These are phyloP conservation scores for Synergus umbraculus DNA, from an alignment of 2,888 invertebrate genomes.

Conservation along the genomic window DNA sequence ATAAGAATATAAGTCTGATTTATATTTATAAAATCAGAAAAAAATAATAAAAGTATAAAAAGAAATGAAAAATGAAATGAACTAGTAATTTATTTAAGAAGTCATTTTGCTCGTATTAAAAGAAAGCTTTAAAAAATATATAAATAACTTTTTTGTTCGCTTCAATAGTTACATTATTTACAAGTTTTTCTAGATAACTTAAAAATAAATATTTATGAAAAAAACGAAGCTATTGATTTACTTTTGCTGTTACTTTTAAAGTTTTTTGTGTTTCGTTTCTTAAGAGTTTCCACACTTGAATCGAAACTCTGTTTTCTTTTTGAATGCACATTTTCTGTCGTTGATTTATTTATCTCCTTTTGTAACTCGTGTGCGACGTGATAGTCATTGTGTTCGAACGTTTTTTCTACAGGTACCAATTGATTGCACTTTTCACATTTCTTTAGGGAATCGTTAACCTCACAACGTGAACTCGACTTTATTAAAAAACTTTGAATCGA, in stretches of 20 bases:
- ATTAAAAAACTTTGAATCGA: conserved; percentile 77
- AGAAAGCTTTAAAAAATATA: neutral
- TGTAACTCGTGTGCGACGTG: conserved; percentile 90
- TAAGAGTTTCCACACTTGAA: conserved; percentile 29
- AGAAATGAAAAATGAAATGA: neutral
- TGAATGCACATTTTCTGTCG: conserved; percentile 28
- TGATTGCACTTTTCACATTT: conserved; percentile 85
- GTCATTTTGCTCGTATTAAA: neutral
- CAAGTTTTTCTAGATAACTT: conserved; percentile 44
- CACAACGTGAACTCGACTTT: conserved; percentile 69
- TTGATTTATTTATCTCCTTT: conserved; percentile 80
- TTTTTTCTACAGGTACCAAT: conserved; percentile 81
- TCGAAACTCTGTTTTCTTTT: conserved; percentile 52
- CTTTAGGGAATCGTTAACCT: conserved; percentile 74
- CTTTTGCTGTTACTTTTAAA: conserved; percentile 31
- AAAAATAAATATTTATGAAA: conserved; percentile 43
- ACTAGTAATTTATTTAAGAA: neutral
- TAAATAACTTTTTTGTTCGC: conserved; percentile 55
- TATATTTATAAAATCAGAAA: neutral
- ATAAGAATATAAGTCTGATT: neutral
- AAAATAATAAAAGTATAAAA: neutral
- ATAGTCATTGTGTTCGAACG: conserved; percentile 89
- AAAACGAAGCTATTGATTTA: conserved; percentile 46
- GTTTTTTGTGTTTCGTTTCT: conserved; percentile 50
- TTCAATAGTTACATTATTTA: conserved; percentile 70